Conservation (phyloP, 2,888 invertebrate genomes). For the Platycheirus albimanus region DNA sequence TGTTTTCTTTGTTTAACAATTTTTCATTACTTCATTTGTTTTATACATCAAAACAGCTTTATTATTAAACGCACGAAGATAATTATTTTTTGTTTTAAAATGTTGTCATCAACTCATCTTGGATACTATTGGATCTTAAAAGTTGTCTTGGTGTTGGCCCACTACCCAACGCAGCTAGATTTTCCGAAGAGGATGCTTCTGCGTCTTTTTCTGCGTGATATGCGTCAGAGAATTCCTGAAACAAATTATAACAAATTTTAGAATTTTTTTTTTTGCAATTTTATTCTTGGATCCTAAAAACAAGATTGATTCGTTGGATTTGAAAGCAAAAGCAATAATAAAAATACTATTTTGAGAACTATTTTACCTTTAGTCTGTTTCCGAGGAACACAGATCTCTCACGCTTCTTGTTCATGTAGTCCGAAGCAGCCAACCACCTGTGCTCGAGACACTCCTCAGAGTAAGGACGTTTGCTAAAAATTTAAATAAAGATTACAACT, state of each 20-base stretch:
- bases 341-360: too few relatives aligned
- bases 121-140: slow-evolving; percentile 91
- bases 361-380: slow-evolving; percentile 89
- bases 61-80: slow-evolving; percentile 68
- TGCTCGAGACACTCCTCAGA: slow-evolving; percentile 98
- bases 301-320: too few relatives aligned
- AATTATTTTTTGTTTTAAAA: slow-evolving; percentile 76
- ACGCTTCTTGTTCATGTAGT: slow-evolving; percentile 96
- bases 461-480: slow-evolving; percentile 93
- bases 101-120: slow-evolving; percentile 89
- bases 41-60: slow-evolving; percentile 59
- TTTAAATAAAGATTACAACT: background rate
- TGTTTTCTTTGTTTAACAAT: background rate
- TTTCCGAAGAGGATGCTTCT: slow-evolving; percentile 85
- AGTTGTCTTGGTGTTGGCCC: slow-evolving; percentile 85
- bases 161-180: slow-evolving; percentile 85
- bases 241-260: background rate
- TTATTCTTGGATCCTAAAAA: too few relatives aligned
- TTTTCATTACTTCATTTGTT: slow-evolving; percentile 5
- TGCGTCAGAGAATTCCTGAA: slow-evolving; percentile 89
- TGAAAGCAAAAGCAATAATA: too few relatives aligned
- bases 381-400: slow-evolving; percentile 94
- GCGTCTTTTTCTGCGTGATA: slow-evolving; percentile 89
- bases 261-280: too few relatives aligned
- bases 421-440: slow-evolving; percentile 96